Conservation (phyloP, 1,140 invertebrate species). For the Heliconius hermathena region DNA sequence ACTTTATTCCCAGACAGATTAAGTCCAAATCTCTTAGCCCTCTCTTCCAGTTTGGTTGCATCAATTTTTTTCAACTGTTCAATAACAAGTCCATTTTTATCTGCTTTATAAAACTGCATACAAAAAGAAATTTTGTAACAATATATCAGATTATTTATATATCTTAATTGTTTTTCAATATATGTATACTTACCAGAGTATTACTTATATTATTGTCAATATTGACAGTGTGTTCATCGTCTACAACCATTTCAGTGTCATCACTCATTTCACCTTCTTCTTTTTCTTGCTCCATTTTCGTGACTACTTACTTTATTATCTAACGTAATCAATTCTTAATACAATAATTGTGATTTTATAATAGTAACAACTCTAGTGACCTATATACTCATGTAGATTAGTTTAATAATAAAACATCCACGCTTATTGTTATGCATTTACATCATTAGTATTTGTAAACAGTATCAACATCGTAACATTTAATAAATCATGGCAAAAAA, state of each 20-base stretch:
- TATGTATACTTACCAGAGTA: conserved; percentile 52
- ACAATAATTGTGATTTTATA: neutral
- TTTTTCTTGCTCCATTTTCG: conserved; percentile 71
- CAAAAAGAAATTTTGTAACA: conserved; percentile 36
- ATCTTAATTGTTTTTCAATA: neutral
- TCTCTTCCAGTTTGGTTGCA: conserved; percentile 84
- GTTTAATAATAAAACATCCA: neutral
- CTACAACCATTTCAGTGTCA: conserved; percentile 67
- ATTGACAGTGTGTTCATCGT: conserved; percentile 50
- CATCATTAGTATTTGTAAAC: neutral
- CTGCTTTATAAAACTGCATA: conserved; percentile 70
- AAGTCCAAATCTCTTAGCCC: conserved; percentile 87
- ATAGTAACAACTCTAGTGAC: neutral
- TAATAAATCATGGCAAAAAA: neutral
- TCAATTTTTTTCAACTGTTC: conserved; percentile 85
- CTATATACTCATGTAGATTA: neutral
- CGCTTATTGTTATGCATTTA: neutral
- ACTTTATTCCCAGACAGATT: conserved; percentile 80
- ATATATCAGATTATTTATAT: neutral
- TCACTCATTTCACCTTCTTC: conserved; percentile 83
- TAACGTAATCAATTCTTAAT: neutral
- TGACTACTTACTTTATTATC: neutral
- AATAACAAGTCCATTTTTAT: conserved; percentile 81
- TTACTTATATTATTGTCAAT: conserved; percentile 44
- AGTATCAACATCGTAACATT: neutral